A percentile compares a stretch with the other conserved stretches of the same genome.
Evolutionary conservation across 1,140 invertebrate species (phyloP).

Genomic region (Euschistus heros): DNA sequence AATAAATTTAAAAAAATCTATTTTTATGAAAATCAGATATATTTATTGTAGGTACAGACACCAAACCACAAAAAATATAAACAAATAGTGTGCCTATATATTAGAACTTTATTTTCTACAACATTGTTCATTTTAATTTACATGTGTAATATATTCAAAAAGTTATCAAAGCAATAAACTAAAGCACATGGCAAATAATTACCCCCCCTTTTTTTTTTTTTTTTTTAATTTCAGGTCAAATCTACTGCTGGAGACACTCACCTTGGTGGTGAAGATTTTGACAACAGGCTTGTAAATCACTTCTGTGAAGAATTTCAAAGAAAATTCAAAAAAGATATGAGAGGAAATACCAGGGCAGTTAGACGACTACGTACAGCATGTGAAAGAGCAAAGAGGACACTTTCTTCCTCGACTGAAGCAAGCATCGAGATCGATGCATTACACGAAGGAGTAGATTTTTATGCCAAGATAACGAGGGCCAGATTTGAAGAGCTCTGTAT

Average conservation of each 20-base stretch:
- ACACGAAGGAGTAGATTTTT: slow-evolving; percentile 59
- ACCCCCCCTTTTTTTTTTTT: too few species aligned
- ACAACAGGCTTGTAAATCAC: slow-evolving; percentile 74
- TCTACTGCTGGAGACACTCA: slow-evolving; percentile 60
- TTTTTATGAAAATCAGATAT: too few species aligned
- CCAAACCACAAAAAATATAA: too few species aligned
- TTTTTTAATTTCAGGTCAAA: slow-evolving; percentile 30
- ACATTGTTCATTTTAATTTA: too few species aligned
- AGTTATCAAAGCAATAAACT: too few species aligned
- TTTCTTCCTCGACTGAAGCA: slow-evolving; percentile 61
- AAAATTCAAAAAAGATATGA: slow-evolving; percentile 42
- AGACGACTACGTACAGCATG: slow-evolving; percentile 47
- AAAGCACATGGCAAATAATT: too few species aligned
- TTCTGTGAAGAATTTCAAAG: slow-evolving; percentile 45
- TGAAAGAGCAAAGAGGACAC: slow-evolving; percentile 67
- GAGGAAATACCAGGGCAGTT: slow-evolving; percentile 37
- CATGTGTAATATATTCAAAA: too few species aligned
- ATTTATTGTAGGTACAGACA: too few species aligned
- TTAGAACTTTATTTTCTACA: too few species aligned
- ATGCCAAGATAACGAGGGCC: slow-evolving; percentile 57
- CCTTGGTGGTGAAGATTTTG: slow-evolving; percentile 68
- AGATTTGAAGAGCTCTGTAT: slow-evolving; percentile 75
- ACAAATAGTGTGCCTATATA: too few species aligned
- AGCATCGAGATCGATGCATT: slow-evolving; percentile 60
- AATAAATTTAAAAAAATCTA: too few species aligned